Base-by-base conservation (phyloP, 2,888 invertebrate species). In the Microctonus aethiopoides region DNA sequence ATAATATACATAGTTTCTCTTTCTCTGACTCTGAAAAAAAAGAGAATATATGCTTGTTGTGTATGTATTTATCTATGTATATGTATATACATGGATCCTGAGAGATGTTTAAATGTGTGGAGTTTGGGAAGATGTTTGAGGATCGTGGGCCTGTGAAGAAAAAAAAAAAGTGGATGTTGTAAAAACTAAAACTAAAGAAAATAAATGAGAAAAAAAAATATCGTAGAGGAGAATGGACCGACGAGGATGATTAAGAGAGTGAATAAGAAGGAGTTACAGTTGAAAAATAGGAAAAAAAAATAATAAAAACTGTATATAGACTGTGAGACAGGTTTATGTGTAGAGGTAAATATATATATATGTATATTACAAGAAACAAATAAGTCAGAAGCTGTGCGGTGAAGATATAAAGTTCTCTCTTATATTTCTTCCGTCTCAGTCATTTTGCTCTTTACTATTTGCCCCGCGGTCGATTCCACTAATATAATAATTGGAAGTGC, bases 401-500 rank as follows among this genome's bases (percentile, higher is more conserved):
- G 13, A 39, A 61, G 41, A 46, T 39, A 61, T 39, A 61, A 24
- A 61, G 60, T 39, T 11, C n/a, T 56, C 16, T 32, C 20, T 59
- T 5, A 9, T 5, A 9, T 59, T 59, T 5, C 34, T 59, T 20
- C 7, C 16, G 9, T 46, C 16, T 20, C 16, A 7, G 10, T 29
- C 16, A 9, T 20, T 57, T 60, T n/a, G 16, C 39, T 39, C 24
- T 61, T 34, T 39, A 66, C 24, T 39, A 68, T 68, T 68, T 57
- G 34, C 71, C 72, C 56, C 22, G 62, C 16, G 72, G 74, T 63
- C 68, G 57, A 60, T 71, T 67, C 69, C 54, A 64, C 67, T 72
- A 69, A 74, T 74, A 60, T 68, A 71, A 71, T 74, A 74, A 74
- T 74, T 72, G 74, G 61, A 60, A 51, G 71, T 74, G 74, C 74